Evolutionary conservation across 1,140 invertebrate genomes (phyloP), one percentile per base, ranked within the genome.

Genomic region (Helicorthomorpha holstii): DNA sequence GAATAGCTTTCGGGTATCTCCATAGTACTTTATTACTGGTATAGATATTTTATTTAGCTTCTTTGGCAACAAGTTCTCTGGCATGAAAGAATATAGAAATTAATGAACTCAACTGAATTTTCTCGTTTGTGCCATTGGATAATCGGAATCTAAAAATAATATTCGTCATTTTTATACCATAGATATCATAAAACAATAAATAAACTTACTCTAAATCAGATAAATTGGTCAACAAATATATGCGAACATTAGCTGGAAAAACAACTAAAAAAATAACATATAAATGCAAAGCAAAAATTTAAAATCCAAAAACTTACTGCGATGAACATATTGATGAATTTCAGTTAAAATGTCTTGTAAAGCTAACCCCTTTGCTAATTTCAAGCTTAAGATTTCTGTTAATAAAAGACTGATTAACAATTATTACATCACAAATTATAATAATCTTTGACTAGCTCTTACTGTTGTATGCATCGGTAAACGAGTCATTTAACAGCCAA

Each of bases 261-360:
- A 89, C 84, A 67, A 90, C 85, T 91, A 66, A 54, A 79, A 79
- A 47, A 23, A 38, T 10, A 46, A 22, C 7, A 22, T 7, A 46
- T 7, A 19, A 29, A 43, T 16, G 49, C 38, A 49, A 50, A 50
- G 16, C 1, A 21, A 54, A 54, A 2, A 52, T n/a, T 43, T 25
- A 52, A 25, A 16, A 46, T 52, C 27, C 21, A 50, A 49, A 42
- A 43, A 76, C 76, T 73, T 76, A 93, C 89, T 79, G 78, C 82
- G 77, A 68, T 91, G 85, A 51, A 93, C 75, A 61, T 81, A 81
- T 21, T 74, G 65, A 67, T 94, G 89, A 24, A 94, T 66, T 70
- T 95, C 88, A 22, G 85, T 84, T 27, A 95, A 62, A 61, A 95
- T 91, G 64, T 96, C 92, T 58, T 81, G 78, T 4, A 95, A 68